phyloP scores from a whole-genome alignment of 2,888 invertebrate species.

The Drosophila subquinaria region DNA sequence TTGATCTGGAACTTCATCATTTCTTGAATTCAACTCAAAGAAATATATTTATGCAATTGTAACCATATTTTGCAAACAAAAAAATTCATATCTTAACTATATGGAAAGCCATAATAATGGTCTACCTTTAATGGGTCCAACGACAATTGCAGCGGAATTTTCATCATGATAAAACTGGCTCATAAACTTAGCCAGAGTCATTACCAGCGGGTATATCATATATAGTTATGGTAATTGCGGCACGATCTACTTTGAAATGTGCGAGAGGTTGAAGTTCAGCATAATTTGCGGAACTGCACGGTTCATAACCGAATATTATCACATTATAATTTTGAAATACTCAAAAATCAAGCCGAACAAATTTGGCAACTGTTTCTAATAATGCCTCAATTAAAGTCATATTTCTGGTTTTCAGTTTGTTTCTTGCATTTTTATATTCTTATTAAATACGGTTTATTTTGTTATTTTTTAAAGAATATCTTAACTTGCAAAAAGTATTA shows the following conservation, averaged over 20 bases:
- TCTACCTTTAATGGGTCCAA: slow-evolving; percentile 13
- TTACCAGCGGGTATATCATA: slow-evolving; percentile 12
- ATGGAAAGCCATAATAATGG: slow-evolving; percentile 15
- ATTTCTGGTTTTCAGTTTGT: too few species aligned
- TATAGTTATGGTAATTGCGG: slow-evolving; percentile 21
- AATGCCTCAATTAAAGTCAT: background rate
- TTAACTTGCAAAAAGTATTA: background rate
- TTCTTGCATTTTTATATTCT: background rate
- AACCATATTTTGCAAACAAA: slow-evolving; percentile 8
- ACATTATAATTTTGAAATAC: slow-evolving; percentile 6
- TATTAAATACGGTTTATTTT: background rate
- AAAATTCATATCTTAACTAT: slow-evolving; percentile 5
- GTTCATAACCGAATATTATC: slow-evolving; percentile 12
- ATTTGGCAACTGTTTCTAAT: background rate
- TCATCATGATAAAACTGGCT: slow-evolving; percentile 34
- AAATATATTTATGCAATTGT: slow-evolving; percentile 7
- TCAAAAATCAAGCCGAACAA: background rate
- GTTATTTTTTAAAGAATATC: background rate
- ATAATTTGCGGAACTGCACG: slow-evolving; percentile 13
- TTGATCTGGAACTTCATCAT: background rate
- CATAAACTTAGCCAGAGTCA: slow-evolving; percentile 20
- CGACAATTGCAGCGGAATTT: slow-evolving; percentile 40
- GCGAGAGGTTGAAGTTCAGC: slow-evolving; percentile 20
- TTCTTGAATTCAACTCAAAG: background rate
- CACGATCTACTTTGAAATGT: background rate